Conservation (phyloP, 1,140 invertebrate genomes). For the Bombus vancouverensis region DNA sequence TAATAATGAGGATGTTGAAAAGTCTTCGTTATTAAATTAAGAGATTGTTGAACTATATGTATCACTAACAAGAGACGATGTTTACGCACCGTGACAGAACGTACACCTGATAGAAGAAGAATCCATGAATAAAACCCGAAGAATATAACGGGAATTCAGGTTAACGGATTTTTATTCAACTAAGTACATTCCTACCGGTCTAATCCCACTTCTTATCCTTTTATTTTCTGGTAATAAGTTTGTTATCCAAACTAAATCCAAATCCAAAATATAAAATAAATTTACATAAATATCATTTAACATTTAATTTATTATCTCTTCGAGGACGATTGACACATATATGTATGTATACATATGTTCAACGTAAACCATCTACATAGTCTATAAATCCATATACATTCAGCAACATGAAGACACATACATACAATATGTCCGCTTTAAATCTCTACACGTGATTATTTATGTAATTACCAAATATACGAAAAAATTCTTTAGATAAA, state of each 20-base stretch:
- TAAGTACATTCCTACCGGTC: not conserved
- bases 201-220: not conserved
- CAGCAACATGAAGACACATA: too few species aligned
- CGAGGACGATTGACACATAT: too few species aligned
- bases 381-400: too few species aligned
- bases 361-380: too few species aligned
- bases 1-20: too few species aligned
- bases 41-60: too few species aligned
- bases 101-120: not conserved
- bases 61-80: not conserved
- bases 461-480: too few species aligned
- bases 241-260: not conserved
- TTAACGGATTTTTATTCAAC: constrained; percentile 18
- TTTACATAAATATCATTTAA: not conserved
- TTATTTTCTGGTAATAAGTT: not conserved
- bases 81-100: not conserved
- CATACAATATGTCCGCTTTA: too few species aligned
- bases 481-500: too few species aligned
- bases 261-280: not conserved
- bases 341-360: too few species aligned
- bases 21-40: not conserved
- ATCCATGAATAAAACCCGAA: not conserved
- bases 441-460: too few species aligned
- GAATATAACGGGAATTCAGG: constrained; percentile 20
- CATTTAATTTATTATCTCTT: too few species aligned